Percentiles rank a stretch among this genome's conserved stretches.
These are phyloP conservation scores for Lordiphosa collinella DNA, from an alignment of 1,140 invertebrate genomes.

Conservation along the genomic window DNA sequence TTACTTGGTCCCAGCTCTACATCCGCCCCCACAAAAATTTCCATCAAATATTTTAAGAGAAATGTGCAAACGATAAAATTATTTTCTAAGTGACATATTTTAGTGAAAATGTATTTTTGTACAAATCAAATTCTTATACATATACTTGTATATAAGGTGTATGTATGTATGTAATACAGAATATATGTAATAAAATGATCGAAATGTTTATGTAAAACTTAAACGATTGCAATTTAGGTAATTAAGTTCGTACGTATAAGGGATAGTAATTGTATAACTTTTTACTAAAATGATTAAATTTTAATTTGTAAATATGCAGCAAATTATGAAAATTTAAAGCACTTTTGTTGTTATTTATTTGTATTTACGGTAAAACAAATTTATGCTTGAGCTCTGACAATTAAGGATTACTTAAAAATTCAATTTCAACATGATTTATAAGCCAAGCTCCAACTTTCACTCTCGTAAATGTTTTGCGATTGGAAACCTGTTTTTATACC, in stretches of 20 bases:
- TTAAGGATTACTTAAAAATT: too few species aligned
- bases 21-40: conserved; percentile 22
- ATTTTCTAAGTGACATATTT: conserved; percentile 70
- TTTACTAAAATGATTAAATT: conserved; percentile 7
- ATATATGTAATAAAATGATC: too few species aligned
- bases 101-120: conserved; percentile 77
- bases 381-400: too few species aligned
- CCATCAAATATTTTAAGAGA: conserved; percentile 49
- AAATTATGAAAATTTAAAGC: neutral
- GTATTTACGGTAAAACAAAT: too few species aligned
- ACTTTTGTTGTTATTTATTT: neutral
- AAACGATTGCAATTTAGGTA: conserved; percentile 6
- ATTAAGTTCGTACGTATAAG: neutral
- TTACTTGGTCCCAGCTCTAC: conserved; percentile 32
- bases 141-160: conserved; percentile 14
- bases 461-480: too few species aligned
- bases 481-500: too few species aligned
- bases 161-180: neutral
- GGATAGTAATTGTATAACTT: conserved; percentile 10
- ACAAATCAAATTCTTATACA: conserved; percentile 51
- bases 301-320: conserved; percentile 9
- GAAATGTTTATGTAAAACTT: neutral
- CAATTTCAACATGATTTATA: too few species aligned
- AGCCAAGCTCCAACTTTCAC: too few species aligned
- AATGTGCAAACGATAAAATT: conserved; percentile 58